Evolutionary conservation across 1,140 invertebrate species (phyloP).

Genomic region (Lethrus apterus): DNA sequence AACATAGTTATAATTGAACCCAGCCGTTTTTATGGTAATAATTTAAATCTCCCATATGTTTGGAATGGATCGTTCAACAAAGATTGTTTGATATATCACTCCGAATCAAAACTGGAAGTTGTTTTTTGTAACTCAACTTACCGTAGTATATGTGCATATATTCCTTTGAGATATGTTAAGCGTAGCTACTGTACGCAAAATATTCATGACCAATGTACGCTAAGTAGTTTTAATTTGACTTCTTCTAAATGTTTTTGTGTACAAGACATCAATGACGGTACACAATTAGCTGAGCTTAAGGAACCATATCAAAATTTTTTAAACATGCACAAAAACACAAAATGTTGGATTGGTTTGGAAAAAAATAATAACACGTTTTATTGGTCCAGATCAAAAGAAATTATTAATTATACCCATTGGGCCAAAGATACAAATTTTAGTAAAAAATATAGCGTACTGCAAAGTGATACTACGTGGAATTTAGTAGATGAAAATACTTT

Average conservation of each 20-base stretch:
- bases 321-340: neutral
- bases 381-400: constrained; percentile 13
- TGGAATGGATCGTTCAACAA: constrained; percentile 10
- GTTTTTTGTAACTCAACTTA: constrained; percentile 6
- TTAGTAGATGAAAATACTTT: neutral
- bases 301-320: constrained; percentile 11
- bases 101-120: neutral
- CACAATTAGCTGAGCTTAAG: constrained; percentile 2
- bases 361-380: neutral
- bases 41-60: neutral
- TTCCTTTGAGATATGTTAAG: neutral
- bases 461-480: constrained; percentile 1
- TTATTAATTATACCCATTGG: constrained; percentile 16
- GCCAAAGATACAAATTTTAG: constrained; percentile 9
- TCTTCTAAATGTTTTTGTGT: constrained; percentile 5
- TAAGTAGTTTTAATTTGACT: constrained; percentile 5
- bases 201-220: neutral
- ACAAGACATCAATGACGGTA: neutral
- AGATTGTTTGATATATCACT: constrained; percentile 5
- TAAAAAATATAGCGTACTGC: constrained; percentile 7
- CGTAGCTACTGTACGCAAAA: neutral
- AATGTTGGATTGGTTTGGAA: constrained; percentile 6
- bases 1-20: constrained; percentile 6
- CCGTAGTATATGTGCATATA: constrained; percentile 6
- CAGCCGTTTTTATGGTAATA: neutral